Conservation (phyloP, 2,113 vertebrate species). For the Odontophorus gujanensis region DNA sequence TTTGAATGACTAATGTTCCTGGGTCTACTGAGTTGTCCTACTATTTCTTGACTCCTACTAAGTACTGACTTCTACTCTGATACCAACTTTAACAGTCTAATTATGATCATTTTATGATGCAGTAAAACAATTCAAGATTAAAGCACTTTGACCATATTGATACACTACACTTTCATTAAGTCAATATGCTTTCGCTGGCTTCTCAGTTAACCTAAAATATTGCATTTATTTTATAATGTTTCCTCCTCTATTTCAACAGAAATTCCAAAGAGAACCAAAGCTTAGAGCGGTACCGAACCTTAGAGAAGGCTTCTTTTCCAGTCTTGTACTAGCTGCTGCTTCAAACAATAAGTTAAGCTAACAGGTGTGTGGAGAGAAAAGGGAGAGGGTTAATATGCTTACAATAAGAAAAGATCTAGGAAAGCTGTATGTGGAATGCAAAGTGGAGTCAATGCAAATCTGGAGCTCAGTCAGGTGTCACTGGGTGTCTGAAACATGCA, state of each 20-base stretch:
- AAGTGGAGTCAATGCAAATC: background rate
- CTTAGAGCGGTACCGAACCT: background rate
- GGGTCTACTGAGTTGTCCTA: background rate
- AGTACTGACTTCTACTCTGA: background rate
- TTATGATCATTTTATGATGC: background rate
- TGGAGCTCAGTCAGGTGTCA: background rate
- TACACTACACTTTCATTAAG: background rate
- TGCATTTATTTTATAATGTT: background rate
- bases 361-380: background rate
- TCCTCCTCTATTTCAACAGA: background rate
- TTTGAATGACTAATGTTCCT: background rate
- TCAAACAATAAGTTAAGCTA: background rate
- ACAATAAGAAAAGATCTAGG: background rate
- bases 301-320: background rate
- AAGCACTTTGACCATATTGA: background rate
- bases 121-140: background rate
- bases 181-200: background rate
- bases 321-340: background rate
- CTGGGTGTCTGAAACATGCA: background rate
- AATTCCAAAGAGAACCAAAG: background rate
- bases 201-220: background rate
- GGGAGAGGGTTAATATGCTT: background rate
- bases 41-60: background rate
- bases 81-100: background rate
- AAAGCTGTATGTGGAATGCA: background rate